Conservation (phyloP, 2,888 invertebrate genomes). For the Phortica okadai region DNA sequence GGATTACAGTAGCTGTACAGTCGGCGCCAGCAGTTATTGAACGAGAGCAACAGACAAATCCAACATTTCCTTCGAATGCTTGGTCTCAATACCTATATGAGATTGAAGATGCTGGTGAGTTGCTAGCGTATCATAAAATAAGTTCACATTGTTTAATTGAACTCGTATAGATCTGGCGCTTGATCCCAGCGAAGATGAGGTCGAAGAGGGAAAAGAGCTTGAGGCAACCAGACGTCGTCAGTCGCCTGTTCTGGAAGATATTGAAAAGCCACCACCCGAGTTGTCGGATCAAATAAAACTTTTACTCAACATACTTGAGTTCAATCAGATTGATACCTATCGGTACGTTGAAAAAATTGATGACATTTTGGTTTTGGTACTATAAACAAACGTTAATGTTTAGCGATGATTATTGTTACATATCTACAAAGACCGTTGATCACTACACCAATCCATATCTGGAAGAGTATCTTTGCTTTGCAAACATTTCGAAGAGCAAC, state of each 20-base stretch:
- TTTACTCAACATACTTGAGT: slow-evolving; percentile 73
- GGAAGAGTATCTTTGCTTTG: slow-evolving; percentile 80
- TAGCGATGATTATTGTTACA: slow-evolving; percentile 74
- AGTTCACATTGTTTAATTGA: not conserved
- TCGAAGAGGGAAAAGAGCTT: slow-evolving; percentile 51
- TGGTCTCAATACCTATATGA: slow-evolving; percentile 83
- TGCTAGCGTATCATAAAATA: not conserved
- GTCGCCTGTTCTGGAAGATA: slow-evolving; percentile 43
- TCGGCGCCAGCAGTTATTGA: slow-evolving; percentile 77
- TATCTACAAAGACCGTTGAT: slow-evolving; percentile 61
- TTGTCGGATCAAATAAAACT: slow-evolving; percentile 71
- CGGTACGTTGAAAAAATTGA: slow-evolving; percentile 56
- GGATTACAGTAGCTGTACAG: slow-evolving; percentile 80
- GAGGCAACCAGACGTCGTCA: slow-evolving; percentile 42
- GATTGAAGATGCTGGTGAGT: slow-evolving; percentile 68
- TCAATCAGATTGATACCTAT: slow-evolving; percentile 76
- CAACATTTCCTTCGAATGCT: slow-evolving; percentile 82
- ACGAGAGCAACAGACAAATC: slow-evolving; percentile 82
- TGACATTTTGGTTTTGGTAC: slow-evolving; percentile 8
- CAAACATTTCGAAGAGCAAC: slow-evolving; percentile 81
- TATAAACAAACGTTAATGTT: not conserved
- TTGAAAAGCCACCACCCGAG: slow-evolving; percentile 57
- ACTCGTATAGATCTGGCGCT: slow-evolving; percentile 55
- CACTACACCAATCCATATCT: slow-evolving; percentile 71
- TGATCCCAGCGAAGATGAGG: slow-evolving; percentile 65